phyloP scores from a whole-genome alignment of 2,888 invertebrate species.

The Fabriciana adippe region DNA sequence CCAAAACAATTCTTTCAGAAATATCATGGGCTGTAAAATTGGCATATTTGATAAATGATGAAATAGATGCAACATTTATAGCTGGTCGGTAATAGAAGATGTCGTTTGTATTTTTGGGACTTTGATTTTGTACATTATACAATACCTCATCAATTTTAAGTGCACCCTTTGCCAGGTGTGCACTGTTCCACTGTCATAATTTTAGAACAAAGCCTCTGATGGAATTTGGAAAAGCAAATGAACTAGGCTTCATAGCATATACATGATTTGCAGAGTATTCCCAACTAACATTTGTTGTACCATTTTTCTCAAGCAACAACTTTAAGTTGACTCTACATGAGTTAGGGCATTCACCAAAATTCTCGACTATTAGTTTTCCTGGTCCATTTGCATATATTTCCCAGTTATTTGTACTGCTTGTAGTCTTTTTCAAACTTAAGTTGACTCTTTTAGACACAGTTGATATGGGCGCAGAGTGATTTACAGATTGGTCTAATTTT shows the following conservation, averaged over 20 bases:
- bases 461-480: constrained; percentile 57
- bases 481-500: constrained; percentile 57
- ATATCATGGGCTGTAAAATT: constrained; percentile 82
- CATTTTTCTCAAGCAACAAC: constrained; percentile 80
- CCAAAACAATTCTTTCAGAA: constrained; percentile 88
- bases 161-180: constrained; percentile 76
- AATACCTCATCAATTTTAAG: constrained; percentile 69
- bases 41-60: constrained; percentile 70
- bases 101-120: constrained; percentile 72
- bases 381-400: constrained; percentile 83
- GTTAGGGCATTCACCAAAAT: constrained; percentile 87
- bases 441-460: constrained; percentile 74
- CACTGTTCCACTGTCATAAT: constrained; percentile 90
- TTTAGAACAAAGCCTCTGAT: constrained; percentile 90
- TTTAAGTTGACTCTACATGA: constrained; percentile 85
- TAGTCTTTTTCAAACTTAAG: constrained; percentile 80
- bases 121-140: constrained; percentile 73
- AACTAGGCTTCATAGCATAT: constrained; percentile 87
- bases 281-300: constrained; percentile 80
- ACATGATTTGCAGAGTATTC: constrained; percentile 84
- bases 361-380: constrained; percentile 86
- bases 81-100: constrained; percentile 66
- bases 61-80: constrained; percentile 68
- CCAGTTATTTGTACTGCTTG: constrained; percentile 80
- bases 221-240: constrained; percentile 83